phyloP scores from a whole-genome alignment of 2,113 vertebrate genomes.

The Dissostichus mawsoni region DNA sequence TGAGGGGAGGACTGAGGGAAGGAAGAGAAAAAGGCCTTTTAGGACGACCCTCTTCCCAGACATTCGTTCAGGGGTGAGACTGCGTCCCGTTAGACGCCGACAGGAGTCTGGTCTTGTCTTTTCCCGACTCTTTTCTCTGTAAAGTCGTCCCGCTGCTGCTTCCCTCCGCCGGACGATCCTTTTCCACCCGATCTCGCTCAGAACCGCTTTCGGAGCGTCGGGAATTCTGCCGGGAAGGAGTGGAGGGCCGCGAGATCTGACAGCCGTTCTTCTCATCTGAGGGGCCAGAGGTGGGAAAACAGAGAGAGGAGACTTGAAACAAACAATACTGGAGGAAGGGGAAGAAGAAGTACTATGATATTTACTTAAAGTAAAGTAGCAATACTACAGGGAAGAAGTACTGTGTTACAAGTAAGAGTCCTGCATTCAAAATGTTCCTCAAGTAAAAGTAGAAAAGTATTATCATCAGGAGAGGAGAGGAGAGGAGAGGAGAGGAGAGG shows the following conservation, averaged over 20 bases:
- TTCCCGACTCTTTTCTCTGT: constrained; percentile 87
- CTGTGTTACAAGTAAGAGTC: too few species aligned
- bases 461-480: too few species aligned
- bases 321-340: neutral
- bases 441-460: too few species aligned
- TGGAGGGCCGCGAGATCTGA: constrained; percentile 83
- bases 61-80: constrained; percentile 85
- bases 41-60: constrained; percentile 31
- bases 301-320: neutral
- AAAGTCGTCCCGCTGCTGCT: constrained; percentile 62
- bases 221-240: constrained; percentile 87
- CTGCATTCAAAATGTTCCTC: too few species aligned
- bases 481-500: too few species aligned
- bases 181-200: constrained; percentile 69
- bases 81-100: constrained; percentile 90
- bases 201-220: constrained; percentile 84
- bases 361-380: too few species aligned
- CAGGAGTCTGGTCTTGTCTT: constrained; percentile 90
- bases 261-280: constrained; percentile 91
- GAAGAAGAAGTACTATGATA: too few species aligned
- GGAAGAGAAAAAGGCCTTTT: constrained; percentile 52
- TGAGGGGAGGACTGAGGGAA: constrained; percentile 49
- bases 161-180: constrained; percentile 52
- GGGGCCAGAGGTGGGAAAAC: neutral
- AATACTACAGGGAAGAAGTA: too few species aligned